A percentile compares a stretch with the other conserved stretches of the same genome.
phyloP scores from a whole-genome alignment of 2,888 invertebrate genomes.

The Synanthedon myopaeformis region DNA sequence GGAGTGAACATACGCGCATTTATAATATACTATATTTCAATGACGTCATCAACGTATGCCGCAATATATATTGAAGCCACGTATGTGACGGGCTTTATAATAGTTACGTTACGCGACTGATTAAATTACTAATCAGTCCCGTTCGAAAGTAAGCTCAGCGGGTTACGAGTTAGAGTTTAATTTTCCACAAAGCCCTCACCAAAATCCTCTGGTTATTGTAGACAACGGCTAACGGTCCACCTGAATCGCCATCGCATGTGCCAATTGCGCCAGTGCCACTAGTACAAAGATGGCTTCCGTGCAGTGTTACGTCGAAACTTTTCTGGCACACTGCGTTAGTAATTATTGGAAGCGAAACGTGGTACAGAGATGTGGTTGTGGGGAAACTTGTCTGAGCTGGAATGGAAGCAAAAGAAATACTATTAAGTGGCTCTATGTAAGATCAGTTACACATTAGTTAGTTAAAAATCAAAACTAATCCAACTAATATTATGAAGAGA shows the following conservation, averaged over 20 bases:
- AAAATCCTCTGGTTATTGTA: conserved; percentile 27
- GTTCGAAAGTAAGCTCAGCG: no score
- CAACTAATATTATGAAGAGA: no score
- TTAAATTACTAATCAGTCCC: no score
- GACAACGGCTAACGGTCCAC: conserved; percentile 39
- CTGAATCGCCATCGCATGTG: conserved; percentile 59
- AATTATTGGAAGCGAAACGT: conserved; percentile 29
- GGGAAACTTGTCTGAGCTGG: conserved; percentile 35
- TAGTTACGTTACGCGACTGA: no score
- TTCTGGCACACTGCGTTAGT: conserved; percentile 48
- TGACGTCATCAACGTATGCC: no score
- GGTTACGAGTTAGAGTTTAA: not conserved
- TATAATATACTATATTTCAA: no score
- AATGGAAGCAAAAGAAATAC: conserved; percentile 2
- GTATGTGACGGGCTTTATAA: no score
- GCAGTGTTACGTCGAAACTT: conserved; percentile 38
- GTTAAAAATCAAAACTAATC: no score
- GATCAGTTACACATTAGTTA: no score
- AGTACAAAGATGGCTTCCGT: conserved; percentile 55
- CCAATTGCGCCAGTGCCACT: conserved; percentile 44
- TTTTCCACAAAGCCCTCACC: conserved; percentile 17
- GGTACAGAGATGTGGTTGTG: conserved; percentile 23
- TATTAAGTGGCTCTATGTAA: no score
- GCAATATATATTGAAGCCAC: no score
- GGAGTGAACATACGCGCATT: no score